Evolutionary conservation across 2,888 invertebrate genomes (phyloP), one percentile per base, ranked within the genome.

Genomic region (Drosophila recens): DNA sequence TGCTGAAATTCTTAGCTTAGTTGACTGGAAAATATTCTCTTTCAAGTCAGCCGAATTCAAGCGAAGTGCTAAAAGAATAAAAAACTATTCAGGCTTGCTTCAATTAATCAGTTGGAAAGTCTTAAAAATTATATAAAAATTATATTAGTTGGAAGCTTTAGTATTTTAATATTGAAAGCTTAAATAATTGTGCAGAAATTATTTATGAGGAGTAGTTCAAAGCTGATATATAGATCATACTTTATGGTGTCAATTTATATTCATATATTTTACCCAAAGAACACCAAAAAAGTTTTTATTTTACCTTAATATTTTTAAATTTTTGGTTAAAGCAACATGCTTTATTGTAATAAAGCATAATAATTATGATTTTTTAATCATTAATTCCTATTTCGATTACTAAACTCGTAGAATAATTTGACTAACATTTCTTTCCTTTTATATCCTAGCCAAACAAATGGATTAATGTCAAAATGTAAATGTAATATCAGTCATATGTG

Each of bases 401-500:
- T 4, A 4, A 10, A 30, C 11, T 11, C 27, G 3, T 11, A 2
- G 15, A 6, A 11, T 42, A 27, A n/a, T 56, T 13, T 20, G 23
- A 17, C 15, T 30, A 42, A 33, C 13, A 3, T 27, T 27, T 13
- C 17, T 17, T 42, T 27, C 2, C 17, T 4, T 30, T 40, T 9
- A 30, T 17, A 10, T 1, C 23, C 23, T 27, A 13, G 3, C 1
- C 0, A 33, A 27, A 17, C 13, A n/a, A 42, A 17, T n/a, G 17
- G 27, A 54, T 52, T 36, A 15, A 15, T 51, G 34, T 20, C 6
- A 11, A 17, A 34, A 49, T 15, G 17, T 17, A 33, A 11, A 34
- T 49, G 33, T 52, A 52, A 52, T 27, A 23, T 23, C 42, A 42
- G 17, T 33, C 54, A 42, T 54, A 42, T 33, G 42, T 33, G 9